Base-by-base conservation (phyloP, 2,797 vertebrate genomes). In the Melanotaenia boesemani region DNA sequence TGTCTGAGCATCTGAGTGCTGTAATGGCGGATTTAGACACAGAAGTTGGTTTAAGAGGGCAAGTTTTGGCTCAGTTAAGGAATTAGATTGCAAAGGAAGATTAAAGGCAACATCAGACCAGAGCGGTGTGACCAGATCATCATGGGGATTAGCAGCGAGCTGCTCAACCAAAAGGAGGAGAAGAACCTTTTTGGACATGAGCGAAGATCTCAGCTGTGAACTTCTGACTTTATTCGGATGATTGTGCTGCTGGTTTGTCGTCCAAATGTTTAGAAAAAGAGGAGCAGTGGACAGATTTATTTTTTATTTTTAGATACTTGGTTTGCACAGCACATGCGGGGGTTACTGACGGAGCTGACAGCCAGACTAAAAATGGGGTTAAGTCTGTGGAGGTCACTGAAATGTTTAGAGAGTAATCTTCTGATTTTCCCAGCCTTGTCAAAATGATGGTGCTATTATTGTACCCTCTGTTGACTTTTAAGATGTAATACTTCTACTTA, bases 321-420 rank as follows among this genome's bases (percentile, higher is more conserved):
- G 22, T 76, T 79, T 76, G 24, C 36, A 34, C 65, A 77, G 68
- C 72, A 82, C 63, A 77, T 77, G 74, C 68, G 80, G 46, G 44
- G 79, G 30, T 81, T 73, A 69, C 74, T 84, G 80, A 88, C 65
- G 59, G 63, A 34, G 37, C 81, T 70, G 61, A 73, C 77, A 82
- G 67, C 75, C 70, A 73, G 75, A 81, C 88, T 83, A 85, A 90
- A 90, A 89, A 87, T 78, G 67, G 70, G 86, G 70, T 65, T 1
- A 62, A 76, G 69, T 70, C 56, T 81, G 74, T 77, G 57, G 69
- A 82, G 81, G 87, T 84, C 82, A 88, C 67, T 3, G 7, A 84
- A 88, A 88, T 86, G 69, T 86, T 90, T 78, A 36, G 36, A 80
- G 67, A 89, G 80, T 70, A 79, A 89, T 92, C 70, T 78, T 60